phyloP scores from a whole-genome alignment of 2,113 vertebrate species.

The Sakesphorus luctuosus region DNA sequence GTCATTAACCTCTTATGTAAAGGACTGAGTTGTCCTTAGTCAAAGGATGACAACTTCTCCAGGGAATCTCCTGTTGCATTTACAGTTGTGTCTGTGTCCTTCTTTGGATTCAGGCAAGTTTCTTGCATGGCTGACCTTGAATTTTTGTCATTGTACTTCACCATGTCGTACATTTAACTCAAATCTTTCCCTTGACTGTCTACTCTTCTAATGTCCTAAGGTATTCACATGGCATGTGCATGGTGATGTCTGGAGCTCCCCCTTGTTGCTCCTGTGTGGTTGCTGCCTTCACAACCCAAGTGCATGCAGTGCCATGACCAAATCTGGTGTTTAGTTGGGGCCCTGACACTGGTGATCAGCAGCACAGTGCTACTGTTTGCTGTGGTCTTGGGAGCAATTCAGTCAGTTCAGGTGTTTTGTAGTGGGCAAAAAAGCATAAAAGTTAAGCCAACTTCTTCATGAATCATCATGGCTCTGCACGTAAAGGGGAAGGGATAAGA shows the following conservation, averaged over 20 bases:
- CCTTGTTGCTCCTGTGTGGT: not conserved
- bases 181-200: not conserved
- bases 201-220: not conserved
- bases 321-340: not conserved
- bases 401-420: not conserved
- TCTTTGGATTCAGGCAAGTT: not conserved
- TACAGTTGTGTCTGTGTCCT: not conserved
- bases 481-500: not conserved
- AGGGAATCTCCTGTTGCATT: not conserved
- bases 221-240: too few relatives aligned
- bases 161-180: not conserved
- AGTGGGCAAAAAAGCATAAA: not conserved
- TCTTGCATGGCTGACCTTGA: not conserved
- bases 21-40: not conserved
- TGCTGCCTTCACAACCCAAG: not conserved
- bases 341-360: fast-evolving
- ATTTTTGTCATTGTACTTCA: not conserved
- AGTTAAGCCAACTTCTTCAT: not conserved
- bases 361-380: not conserved
- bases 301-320: too few relatives aligned
- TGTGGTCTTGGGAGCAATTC: not conserved
- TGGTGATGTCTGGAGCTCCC: not conserved
- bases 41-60: not conserved
- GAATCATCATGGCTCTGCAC: not conserved
- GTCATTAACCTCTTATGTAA: not conserved